phyloP scores from a whole-genome alignment of 2,797 vertebrate genomes.

The Sebastes miniatus region DNA sequence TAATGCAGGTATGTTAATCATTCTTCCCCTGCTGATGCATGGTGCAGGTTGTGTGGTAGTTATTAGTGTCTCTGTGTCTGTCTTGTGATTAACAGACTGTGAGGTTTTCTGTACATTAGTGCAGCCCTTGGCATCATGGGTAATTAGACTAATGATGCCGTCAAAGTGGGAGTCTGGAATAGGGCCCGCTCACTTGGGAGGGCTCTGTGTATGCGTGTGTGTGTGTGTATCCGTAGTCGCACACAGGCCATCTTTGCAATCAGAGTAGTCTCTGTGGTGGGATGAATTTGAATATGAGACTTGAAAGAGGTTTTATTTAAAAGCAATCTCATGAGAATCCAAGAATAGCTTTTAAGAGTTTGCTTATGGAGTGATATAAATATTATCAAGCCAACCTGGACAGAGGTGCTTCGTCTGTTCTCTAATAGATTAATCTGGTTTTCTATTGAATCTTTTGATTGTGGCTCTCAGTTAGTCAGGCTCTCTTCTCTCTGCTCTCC shows the following conservation, averaged over 20 bases:
- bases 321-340: slow-evolving; percentile 53
- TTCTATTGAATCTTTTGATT: slow-evolving; percentile 57
- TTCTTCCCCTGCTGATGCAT: slow-evolving; percentile 27
- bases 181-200: slow-evolving; percentile 61
- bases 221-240: neutral
- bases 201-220: neutral
- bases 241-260: slow-evolving; percentile 56
- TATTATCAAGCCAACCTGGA: slow-evolving; percentile 40
- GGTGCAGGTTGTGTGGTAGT: slow-evolving; percentile 46
- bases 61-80: slow-evolving; percentile 60
- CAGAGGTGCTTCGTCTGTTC: slow-evolving; percentile 35
- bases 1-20: slow-evolving; percentile 49
- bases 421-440: slow-evolving; percentile 47
- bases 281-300: slow-evolving; percentile 62
- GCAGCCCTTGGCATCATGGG: slow-evolving; percentile 74
- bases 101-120: slow-evolving; percentile 74
- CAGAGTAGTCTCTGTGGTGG: slow-evolving; percentile 49
- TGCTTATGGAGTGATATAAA: slow-evolving; percentile 34
- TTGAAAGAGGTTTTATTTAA: slow-evolving; percentile 65
- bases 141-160: slow-evolving; percentile 82
- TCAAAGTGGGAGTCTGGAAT: slow-evolving; percentile 72
- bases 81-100: slow-evolving; percentile 72
- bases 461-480: slow-evolving; percentile 30
- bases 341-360: slow-evolving; percentile 53
- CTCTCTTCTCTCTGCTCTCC: slow-evolving; percentile 39